A percentile compares a stretch with the other conserved stretches of the same genome.
Evolutionary conservation across 1,140 invertebrate species (phyloP).

Genomic region (Microplitis mediator): DNA sequence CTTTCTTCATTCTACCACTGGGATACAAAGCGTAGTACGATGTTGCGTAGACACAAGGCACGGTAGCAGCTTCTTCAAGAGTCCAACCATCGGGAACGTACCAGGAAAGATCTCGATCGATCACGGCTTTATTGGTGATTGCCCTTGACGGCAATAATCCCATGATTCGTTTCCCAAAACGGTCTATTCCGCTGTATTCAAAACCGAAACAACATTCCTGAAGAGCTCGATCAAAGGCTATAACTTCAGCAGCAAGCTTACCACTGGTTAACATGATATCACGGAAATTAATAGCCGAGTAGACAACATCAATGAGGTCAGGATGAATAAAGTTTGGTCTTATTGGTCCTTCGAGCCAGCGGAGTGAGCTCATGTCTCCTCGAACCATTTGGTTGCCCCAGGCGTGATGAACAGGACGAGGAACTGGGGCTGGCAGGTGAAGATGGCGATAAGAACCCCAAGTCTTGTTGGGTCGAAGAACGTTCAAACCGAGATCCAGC

Average conservation of each 20-base stretch:
- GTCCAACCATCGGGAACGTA: conserved; percentile 81
- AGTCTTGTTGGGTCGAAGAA: conserved; percentile 66
- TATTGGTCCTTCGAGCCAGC: conserved; percentile 77
- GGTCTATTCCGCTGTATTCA: conserved; percentile 71
- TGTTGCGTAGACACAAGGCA: conserved; percentile 86
- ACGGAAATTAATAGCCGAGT: conserved; percentile 76
- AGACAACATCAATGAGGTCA: conserved; percentile 65
- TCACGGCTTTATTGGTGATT: conserved; percentile 67
- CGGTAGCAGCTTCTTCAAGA: conserved; percentile 84
- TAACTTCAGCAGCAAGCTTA: conserved; percentile 70
- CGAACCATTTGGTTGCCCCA: conserved; percentile 78
- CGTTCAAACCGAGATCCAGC: conserved; percentile 81
- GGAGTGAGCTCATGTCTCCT: conserved; percentile 84
- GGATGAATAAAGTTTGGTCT: conserved; percentile 42
- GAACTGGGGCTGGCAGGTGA: conserved; percentile 57
- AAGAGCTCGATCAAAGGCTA: conserved; percentile 63
- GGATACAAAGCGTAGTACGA: conserved; percentile 79
- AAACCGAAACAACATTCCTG: conserved; percentile 75
- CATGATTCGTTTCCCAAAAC: conserved; percentile 71
- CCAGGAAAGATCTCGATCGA: conserved; percentile 73
- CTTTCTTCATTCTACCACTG: conserved; percentile 64
- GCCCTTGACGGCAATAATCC: conserved; percentile 67
- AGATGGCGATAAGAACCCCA: conserved; percentile 85
- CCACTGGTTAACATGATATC: conserved; percentile 81
- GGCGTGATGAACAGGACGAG: conserved; percentile 67